These are phyloP conservation scores for Sipha flava DNA, from an alignment of 1,140 invertebrate genomes.

Conservation along the genomic window DNA sequence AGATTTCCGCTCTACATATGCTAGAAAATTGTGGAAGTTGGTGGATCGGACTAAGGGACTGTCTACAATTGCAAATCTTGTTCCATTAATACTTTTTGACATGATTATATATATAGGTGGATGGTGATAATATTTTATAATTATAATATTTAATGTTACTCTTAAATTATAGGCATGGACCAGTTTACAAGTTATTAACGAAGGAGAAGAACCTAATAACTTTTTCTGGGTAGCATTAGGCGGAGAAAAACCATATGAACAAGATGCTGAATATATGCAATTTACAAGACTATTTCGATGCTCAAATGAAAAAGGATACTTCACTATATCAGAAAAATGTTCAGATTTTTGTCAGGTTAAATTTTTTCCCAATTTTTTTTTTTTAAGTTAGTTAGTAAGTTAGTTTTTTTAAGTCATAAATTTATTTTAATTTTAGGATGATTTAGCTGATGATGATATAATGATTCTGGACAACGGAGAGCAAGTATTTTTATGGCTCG, in stretches of 20 bases:
- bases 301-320: constrained; percentile 99
- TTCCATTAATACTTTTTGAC: too few relatives aligned
- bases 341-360: constrained; percentile 96
- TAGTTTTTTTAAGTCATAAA: not conserved
- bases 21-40: too few relatives aligned
- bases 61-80: too few relatives aligned
- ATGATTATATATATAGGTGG: too few relatives aligned
- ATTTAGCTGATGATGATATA: constrained; percentile 97
- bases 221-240: constrained; percentile 97
- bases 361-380: not conserved
- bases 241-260: constrained; percentile 86
- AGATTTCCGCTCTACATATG: too few relatives aligned
- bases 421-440: constrained; percentile 69
- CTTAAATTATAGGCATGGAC: constrained; percentile 57
- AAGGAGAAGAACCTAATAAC: constrained; percentile 97
- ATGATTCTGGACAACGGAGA: constrained; percentile 99
- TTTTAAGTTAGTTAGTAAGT: not conserved
- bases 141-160: not conserved
- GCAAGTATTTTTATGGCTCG: constrained; percentile 97
- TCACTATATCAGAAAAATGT: constrained; percentile 98
- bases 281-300: constrained; percentile 93
- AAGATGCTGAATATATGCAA: constrained; percentile 86
- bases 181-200: constrained; percentile 76
- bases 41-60: too few relatives aligned
- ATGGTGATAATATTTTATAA: too few relatives aligned